phyloP scores from a whole-genome alignment of 2,888 invertebrate genomes.

The Agrenia bidenticulata region DNA sequence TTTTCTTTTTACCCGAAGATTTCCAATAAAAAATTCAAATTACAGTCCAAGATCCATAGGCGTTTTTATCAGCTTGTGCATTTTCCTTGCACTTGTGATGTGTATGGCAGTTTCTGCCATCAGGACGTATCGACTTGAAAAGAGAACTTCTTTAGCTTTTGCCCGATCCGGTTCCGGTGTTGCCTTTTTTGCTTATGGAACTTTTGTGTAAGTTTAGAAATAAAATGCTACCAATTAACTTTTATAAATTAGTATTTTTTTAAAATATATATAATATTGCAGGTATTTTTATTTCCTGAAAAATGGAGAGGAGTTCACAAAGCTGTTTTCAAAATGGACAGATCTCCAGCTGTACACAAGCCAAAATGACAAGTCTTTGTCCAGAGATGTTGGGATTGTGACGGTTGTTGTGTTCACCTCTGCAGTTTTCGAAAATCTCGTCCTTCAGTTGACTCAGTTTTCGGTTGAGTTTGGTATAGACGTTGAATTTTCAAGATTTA shows the following conservation, averaged over 20 bases:
- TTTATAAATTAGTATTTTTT: too few relatives aligned
- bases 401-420: not conserved
- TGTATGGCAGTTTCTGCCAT: not conserved
- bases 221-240: not conserved
- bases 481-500: too few relatives aligned
- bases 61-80: too few relatives aligned
- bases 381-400: constrained; percentile 4
- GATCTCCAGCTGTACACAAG: not conserved
- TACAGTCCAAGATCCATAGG: too few relatives aligned
- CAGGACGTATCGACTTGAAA: not conserved
- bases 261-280: too few relatives aligned
- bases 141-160: not conserved
- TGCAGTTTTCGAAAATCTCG: not conserved
- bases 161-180: not conserved
- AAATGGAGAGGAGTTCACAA: not conserved
- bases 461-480: not conserved
- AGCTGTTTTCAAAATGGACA: not conserved
- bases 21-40: too few relatives aligned
- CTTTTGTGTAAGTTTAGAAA: not conserved
- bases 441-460: constrained; percentile 5
- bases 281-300: not conserved
- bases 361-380: not conserved
- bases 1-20: too few relatives aligned
- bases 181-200: not conserved
- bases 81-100: not conserved